A percentile compares a stretch with the other conserved stretches of the same genome.
Evolutionary conservation across 2,113 vertebrate genomes (phyloP).

Genomic region (Xiphophorus couchianus): DNA sequence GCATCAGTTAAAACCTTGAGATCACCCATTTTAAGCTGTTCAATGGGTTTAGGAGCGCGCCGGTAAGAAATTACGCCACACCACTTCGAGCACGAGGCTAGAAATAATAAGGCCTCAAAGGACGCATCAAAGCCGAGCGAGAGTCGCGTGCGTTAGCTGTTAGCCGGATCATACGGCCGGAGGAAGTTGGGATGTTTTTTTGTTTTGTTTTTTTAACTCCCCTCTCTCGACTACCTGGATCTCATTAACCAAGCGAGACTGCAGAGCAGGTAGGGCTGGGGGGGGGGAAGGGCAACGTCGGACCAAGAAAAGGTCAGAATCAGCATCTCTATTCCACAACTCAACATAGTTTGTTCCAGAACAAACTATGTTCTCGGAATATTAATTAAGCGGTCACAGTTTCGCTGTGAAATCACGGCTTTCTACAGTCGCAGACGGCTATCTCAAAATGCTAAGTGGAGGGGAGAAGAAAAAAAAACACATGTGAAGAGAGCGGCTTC

Average conservation of each 20-base stretch:
- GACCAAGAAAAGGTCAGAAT: slow-evolving; percentile 60
- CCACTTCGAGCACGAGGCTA: slow-evolving; percentile 6
- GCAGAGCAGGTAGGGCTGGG: slow-evolving; percentile 34
- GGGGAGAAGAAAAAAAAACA: too few relatives aligned
- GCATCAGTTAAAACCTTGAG: slow-evolving; percentile 40
- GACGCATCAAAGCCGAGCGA: slow-evolving; percentile 48
- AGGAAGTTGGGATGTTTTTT: slow-evolving; percentile 20
- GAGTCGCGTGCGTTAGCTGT: slow-evolving; percentile 25
- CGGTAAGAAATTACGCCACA: slow-evolving; percentile 28
- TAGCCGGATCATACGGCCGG: slow-evolving; percentile 27
- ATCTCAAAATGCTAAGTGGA: slow-evolving; percentile 24
- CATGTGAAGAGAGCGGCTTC: neutral
- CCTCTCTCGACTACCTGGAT: slow-evolving; percentile 22
- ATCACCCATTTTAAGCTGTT: slow-evolving; percentile 23
- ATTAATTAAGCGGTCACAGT: slow-evolving; percentile 38
- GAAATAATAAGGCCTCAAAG: slow-evolving; percentile 58
- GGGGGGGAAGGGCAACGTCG: slow-evolving; percentile 28
- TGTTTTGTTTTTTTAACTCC: too few relatives aligned
- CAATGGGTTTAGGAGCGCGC: slow-evolving; percentile 21
- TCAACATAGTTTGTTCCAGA: slow-evolving; percentile 61
- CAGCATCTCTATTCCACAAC: slow-evolving; percentile 58
- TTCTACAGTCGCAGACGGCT: slow-evolving; percentile 22
- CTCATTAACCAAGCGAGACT: slow-evolving; percentile 51
- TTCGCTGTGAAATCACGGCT: slow-evolving; percentile 25
- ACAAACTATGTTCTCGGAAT: slow-evolving; percentile 54